Evolutionary conservation across 2,888 invertebrate genomes (phyloP), one percentile per base, ranked within the genome.

Genomic region (Busseola fusca): DNA sequence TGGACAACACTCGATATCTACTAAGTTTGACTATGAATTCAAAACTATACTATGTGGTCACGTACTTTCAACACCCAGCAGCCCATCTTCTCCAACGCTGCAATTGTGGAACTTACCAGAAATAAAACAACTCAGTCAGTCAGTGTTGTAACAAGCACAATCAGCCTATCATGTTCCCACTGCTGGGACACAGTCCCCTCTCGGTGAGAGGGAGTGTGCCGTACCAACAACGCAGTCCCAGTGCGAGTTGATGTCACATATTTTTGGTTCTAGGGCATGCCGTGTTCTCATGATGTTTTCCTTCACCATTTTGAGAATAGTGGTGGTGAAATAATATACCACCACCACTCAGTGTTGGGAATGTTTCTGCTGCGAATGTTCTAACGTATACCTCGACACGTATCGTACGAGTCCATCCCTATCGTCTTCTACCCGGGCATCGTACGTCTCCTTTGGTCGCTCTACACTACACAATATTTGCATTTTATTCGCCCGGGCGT

Each of bases 401-500:
- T 27, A 25, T 48, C 6, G 25, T 1, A n/a, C 37, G 9, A 14
- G 57, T 80, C 70, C 84, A 62, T 78, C 87, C 64, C 87, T 87
- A 88, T 74, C 76, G 85, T 84, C 84, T 86, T 83, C 67, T 76
- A 62, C 84, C 83, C 80, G 84, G 78, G 86, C 87, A 80, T 84
- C 87, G 86, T 88, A 86, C 78, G 71, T 85, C 82, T 78, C 74
- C 71, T 76, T 75, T 86, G 89, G 84, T 87, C 88, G 86, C 86
- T 84, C 86, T 82, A 88, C 89, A 88, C 90, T 89, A 91, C 90
- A 91, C 87, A 82, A 90, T 92, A 95, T 95, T 95, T 94, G 95
- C 95, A 95, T 95, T 94, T 93, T 92, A 92, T 92, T 91, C 91
- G 91, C 93, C 88, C 88, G 87, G 91, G 93, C 83, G 69, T 75